Conservation (phyloP, 2,113 vertebrate species). For the Haplochromis burtoni region DNA sequence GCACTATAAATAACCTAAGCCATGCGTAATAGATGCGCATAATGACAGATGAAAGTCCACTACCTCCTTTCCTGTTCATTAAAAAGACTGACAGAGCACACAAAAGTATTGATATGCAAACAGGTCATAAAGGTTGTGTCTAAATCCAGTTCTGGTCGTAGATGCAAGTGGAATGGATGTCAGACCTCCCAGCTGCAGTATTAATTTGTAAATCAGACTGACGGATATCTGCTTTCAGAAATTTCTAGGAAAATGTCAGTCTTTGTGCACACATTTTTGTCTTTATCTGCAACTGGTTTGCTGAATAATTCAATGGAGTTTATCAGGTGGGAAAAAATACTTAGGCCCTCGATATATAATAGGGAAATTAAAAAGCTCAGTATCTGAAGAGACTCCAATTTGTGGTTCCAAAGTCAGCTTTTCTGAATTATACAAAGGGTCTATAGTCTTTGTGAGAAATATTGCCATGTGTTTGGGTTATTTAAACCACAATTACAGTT, state of each 20-base stretch:
- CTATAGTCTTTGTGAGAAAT: background rate
- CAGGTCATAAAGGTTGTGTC: background rate
- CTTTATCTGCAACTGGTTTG: background rate
- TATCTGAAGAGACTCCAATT: background rate
- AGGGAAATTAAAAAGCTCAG: background rate
- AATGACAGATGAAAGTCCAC: background rate
- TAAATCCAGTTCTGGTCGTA: background rate
- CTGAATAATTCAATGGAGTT: background rate
- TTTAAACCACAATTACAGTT: background rate
- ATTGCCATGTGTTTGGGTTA: background rate
- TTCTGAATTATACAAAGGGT: background rate
- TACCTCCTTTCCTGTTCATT: background rate
- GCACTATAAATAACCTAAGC: background rate
- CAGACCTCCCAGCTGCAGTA: background rate
- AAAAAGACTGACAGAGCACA: background rate
- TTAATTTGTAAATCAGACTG: background rate
- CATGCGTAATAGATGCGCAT: background rate
- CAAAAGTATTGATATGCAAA: background rate
- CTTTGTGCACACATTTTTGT: background rate
- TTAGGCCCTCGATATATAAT: background rate
- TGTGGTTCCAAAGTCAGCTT: accelerated
- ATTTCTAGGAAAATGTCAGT: background rate
- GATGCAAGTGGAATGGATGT: background rate
- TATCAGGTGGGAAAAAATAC: background rate
- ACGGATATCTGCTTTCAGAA: background rate